A percentile compares a stretch with the other conserved stretches of the same genome.
Evolutionary conservation across 64 coral and sea anemone genomes (phyloP).

Genomic region (Pocillopora verrucosa): DNA sequence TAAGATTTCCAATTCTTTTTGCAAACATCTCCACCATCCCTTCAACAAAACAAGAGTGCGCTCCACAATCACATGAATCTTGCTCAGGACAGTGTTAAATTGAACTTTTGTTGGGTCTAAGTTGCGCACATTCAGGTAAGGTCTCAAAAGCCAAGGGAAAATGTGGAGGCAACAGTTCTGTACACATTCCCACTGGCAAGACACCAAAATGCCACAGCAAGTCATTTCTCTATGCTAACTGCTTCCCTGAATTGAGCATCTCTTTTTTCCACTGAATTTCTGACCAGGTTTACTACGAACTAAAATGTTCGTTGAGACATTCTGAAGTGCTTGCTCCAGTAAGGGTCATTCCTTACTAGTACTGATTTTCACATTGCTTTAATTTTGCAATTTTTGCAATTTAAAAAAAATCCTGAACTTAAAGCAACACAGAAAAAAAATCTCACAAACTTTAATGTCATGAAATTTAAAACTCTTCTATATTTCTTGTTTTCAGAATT

Average conservation of each 20-base stretch:
- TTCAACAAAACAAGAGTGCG: conserved; percentile 19
- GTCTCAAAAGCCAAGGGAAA: conserved; percentile 38
- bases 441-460: too few species aligned
- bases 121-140: conserved; percentile 18
- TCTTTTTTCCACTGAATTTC: neutral
- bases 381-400: too few species aligned
- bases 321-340: too few species aligned
- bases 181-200: neutral
- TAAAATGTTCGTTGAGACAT: neutral
- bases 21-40: conserved; percentile 40
- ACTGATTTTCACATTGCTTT: too few species aligned
- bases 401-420: too few species aligned
- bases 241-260: conserved; percentile 18
- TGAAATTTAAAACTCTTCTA: too few species aligned
- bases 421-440: too few species aligned
- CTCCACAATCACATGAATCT: conserved; percentile 24
- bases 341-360: too few species aligned
- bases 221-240: neutral
- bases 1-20: conserved; percentile 26
- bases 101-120: conserved; percentile 22
- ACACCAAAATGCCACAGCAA: neutral
- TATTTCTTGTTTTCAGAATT: too few species aligned
- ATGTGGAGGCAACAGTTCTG: conserved; percentile 5
- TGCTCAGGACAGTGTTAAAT: conserved; percentile 24
- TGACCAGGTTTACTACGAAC: conserved; percentile 8